A percentile compares a stretch with the other conserved stretches of the same genome.
Evolutionary conservation across 1,140 invertebrate genomes (phyloP).

Genomic region (Psix sp.): DNA sequence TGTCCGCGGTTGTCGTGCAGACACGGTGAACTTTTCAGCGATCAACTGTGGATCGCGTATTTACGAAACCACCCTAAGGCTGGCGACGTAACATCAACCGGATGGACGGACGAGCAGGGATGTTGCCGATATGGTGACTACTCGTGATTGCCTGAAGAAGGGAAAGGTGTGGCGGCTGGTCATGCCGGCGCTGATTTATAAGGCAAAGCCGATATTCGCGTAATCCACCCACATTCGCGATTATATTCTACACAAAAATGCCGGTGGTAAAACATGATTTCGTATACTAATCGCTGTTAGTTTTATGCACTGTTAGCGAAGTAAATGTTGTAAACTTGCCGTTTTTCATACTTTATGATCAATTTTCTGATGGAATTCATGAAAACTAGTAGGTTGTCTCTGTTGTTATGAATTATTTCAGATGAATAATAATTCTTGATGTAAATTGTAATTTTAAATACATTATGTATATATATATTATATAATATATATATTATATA

Average conservation of each 20-base stretch:
- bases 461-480: no score
- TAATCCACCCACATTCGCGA: slow-evolving; percentile 54
- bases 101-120: slow-evolving; percentile 43
- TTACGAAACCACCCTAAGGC: slow-evolving; percentile 59
- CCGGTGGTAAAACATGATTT: slow-evolving; percentile 12
- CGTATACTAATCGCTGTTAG: slow-evolving; percentile 6
- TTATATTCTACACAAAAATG: slow-evolving; percentile 21
- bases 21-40: slow-evolving; percentile 55
- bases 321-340: no score
- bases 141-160: slow-evolving; percentile 76
- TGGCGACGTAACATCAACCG: slow-evolving; percentile 54
- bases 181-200: slow-evolving; percentile 77
- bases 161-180: slow-evolving; percentile 77
- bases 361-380: no score
- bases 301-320: no score
- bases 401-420: no score
- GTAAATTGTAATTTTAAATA: no score
- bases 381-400: no score
- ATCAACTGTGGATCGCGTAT: slow-evolving; percentile 44
- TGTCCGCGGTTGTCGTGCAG: slow-evolving; percentile 42
- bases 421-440: no score
- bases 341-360: no score
- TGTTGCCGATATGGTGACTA: slow-evolving; percentile 67
- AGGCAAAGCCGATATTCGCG: slow-evolving; percentile 58
- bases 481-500: no score